Base-by-base conservation (phyloP, 2,888 invertebrate species). In the Argyresthia albistria region DNA sequence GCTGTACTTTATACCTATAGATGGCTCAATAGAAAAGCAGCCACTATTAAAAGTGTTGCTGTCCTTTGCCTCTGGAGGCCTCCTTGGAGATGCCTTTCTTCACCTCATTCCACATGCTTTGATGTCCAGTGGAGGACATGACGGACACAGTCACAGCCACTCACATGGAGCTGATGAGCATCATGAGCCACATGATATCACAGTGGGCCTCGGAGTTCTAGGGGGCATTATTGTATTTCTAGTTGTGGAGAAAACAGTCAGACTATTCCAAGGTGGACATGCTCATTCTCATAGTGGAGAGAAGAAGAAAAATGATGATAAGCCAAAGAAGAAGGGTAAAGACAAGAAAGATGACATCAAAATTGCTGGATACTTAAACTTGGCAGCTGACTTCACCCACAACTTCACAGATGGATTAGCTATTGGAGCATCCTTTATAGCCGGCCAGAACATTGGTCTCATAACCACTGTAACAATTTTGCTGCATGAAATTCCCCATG, bases 381-480 rank as follows among this genome's bases (percentile, higher is more conserved):
- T 99, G 59, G 98, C 96, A 51, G 99, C 99, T 39, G 99, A 99
- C 79, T 98, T 98, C 76, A 93, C 97, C 11, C 99, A 99, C 76
- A 99, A 99, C 82, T 98, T 99, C 70, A 99, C 99, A 10, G 99
- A 99, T 89, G 99, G 99, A 16, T 87, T 99, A 56, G 99, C 99
- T 16, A 99, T 99, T 72, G 99, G 99, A 50, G 99, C 99, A 1
- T 98, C 98, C 1, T 99, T 94, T 76, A 90, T 98, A 66, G 97
- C 97, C 55, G 98, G 98, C 10, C 92, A 93, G 64, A 94, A 90
- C 62, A 90, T 96, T 66, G 97, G 97, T 35, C 89, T 94, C 53
- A 90, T 98, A 11, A 99, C 99, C 12, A 99, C 99, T 35, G 84
- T 98, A 42, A 98, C 98, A 1, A 98, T 99, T 67, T 89, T 99